Percentiles rank a stretch among this genome's conserved stretches.
Conservation (phyloP, 2,888 invertebrate species). For the Erebia aethiops region DNA sequence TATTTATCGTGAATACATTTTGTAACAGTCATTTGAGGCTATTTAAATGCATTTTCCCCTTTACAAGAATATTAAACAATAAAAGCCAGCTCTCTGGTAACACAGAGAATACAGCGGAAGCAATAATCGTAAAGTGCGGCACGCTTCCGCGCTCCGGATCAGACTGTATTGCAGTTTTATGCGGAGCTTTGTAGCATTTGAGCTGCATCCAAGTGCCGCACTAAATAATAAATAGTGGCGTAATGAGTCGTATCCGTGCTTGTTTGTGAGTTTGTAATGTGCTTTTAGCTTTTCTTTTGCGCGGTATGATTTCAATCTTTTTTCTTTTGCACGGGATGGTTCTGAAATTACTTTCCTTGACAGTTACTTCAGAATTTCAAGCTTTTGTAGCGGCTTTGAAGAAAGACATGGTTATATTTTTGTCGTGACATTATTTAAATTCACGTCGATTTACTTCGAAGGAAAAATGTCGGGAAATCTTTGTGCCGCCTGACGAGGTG, state of each 20-base stretch:
- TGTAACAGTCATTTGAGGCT: constrained; percentile 1
- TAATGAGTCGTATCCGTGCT: constrained; percentile 43
- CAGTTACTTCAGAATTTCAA: not conserved
- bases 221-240: constrained; percentile 45
- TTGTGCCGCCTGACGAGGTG: too few relatives aligned
- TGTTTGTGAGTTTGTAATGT: constrained; percentile 33
- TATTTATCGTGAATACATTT: not conserved
- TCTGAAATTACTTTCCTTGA: not conserved
- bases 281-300: constrained; percentile 16
- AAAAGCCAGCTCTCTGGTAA: constrained; percentile 55
- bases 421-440: not conserved
- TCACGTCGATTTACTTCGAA: not conserved
- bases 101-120: constrained; percentile 61
- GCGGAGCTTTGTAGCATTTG: constrained; percentile 60
- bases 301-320: constrained; percentile 3
- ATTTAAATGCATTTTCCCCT: constrained; percentile 47
- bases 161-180: constrained; percentile 54
- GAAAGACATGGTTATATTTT: not conserved
- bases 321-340: constrained; percentile 2
- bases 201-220: constrained; percentile 58
- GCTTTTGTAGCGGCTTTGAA: not conserved
- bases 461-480: too few relatives aligned
- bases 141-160: constrained; percentile 55
- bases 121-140: constrained; percentile 70
- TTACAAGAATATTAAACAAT: constrained; percentile 57